These are phyloP conservation scores for Microcebus tavaratra DNA, from an alignment of 2,113 vertebrate genomes.

Conservation along the genomic window DNA sequence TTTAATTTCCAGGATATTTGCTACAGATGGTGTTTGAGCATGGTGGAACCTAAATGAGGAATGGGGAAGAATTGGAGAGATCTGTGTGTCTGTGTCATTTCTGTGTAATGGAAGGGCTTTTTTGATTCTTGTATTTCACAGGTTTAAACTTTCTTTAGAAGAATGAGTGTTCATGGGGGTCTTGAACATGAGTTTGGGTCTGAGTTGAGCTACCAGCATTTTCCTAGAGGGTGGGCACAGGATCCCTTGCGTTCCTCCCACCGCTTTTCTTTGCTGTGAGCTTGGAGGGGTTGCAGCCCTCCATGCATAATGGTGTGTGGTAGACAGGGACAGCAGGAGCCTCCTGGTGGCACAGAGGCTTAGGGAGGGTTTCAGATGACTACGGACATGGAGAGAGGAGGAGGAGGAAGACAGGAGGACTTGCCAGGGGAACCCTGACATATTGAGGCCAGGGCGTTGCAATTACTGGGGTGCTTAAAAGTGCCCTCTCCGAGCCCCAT, in stretches of 20 bases:
- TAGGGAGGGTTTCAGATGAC: not conserved
- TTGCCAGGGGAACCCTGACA: not conserved
- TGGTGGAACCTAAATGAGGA: not conserved
- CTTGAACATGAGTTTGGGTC: not conserved
- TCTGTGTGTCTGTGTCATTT: not conserved
- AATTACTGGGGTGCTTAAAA: not conserved
- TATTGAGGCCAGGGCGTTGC: no score
- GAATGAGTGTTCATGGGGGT: not conserved
- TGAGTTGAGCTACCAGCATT: not conserved
- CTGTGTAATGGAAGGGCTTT: not conserved
- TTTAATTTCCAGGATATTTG: not conserved
- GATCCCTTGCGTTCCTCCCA: not conserved
- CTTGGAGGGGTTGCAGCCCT: not conserved
- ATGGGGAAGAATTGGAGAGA: not conserved
- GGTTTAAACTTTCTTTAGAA: not conserved
- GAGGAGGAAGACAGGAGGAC: not conserved
- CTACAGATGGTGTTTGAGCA: not conserved
- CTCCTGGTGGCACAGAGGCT: not conserved
- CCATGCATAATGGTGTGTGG: not conserved
- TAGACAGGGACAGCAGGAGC: not conserved
- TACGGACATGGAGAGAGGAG: not conserved
- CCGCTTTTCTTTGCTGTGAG: not conserved
- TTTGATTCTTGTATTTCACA: not conserved
- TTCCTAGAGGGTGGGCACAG: not conserved
- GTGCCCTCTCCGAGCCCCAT: no score